Evolutionary conservation across 2,113 vertebrate species (phyloP).

Genomic region (Diphyllodes magnificus): DNA sequence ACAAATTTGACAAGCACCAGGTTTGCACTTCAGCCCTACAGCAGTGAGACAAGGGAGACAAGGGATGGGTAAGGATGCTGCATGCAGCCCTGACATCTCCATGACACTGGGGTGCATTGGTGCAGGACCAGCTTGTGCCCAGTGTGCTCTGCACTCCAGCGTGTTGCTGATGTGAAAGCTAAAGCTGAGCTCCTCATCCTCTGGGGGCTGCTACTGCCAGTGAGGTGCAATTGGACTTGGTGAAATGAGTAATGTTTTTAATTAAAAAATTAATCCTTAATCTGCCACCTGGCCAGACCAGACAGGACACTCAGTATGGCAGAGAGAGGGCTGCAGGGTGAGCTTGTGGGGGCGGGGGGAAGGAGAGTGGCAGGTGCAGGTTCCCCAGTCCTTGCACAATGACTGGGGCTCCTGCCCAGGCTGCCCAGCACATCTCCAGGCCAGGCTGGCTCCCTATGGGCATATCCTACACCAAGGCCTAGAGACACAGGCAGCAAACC

Average conservation of each 20-base stretch:
- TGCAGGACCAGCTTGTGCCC: background rate
- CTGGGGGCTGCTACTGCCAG: background rate
- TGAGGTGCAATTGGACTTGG: background rate
- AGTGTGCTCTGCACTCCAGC: rapidly evolving
- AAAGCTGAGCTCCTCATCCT: background rate
- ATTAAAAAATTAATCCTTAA: conserved; percentile 18
- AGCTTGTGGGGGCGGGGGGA: rapidly evolving
- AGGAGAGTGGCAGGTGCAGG: background rate
- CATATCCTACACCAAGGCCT: rapidly evolving
- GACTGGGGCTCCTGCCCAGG: background rate
- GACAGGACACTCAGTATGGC: background rate
- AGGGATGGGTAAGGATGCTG: background rate
- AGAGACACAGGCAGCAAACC: background rate
- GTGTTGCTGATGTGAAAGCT: background rate
- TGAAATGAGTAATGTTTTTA: background rate
- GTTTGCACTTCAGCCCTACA: background rate
- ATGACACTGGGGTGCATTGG: background rate
- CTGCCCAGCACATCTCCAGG: rapidly evolving
- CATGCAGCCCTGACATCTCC: background rate
- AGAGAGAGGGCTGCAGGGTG: background rate
- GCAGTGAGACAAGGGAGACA: background rate
- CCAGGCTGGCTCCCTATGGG: background rate
- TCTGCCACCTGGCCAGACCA: background rate
- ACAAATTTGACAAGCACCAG: background rate
- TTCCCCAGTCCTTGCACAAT: background rate